Percentiles rank a stretch among this genome's conserved stretches.
Conservation (phyloP, 2,113 vertebrate species). For the Sylvia atricapilla region DNA sequence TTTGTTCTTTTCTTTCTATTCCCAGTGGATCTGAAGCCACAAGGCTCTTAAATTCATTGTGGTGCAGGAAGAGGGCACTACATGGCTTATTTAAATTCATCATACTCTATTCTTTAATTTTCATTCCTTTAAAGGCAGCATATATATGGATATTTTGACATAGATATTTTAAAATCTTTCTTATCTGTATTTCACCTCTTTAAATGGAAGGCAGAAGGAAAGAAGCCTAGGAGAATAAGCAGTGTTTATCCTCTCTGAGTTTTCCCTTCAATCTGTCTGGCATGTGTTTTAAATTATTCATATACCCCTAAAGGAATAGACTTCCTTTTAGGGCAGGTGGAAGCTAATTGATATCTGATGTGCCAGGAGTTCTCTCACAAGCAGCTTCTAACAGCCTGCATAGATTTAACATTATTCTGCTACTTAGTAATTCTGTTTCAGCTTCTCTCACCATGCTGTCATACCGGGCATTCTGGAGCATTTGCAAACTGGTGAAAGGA, state of each 20-base stretch:
- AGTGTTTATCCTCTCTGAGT: background rate
- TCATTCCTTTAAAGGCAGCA: background rate
- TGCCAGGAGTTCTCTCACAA: conserved; percentile 14
- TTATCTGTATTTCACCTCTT: background rate
- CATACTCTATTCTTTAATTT: background rate
- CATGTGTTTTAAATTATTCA: conserved; percentile 60
- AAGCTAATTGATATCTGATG: conserved; percentile 42
- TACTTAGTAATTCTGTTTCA: conserved; percentile 45
- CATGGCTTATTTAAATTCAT: background rate
- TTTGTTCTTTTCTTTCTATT: background rate
- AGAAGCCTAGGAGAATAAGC: background rate
- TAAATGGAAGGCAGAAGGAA: background rate
- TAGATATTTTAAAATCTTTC: background rate
- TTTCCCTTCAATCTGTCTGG: conserved; percentile 22
- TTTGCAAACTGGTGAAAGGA: background rate
- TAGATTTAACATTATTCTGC: background rate
- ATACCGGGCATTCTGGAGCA: background rate
- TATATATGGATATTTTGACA: background rate
- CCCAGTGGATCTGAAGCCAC: background rate
- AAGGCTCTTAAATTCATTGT: background rate
- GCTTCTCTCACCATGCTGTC: background rate
- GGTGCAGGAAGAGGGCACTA: background rate
- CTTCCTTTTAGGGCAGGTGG: conserved; percentile 34
- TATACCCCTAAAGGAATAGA: conserved; percentile 4
- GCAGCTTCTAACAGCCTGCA: background rate